Evolutionary conservation across 2,888 invertebrate species (phyloP).

Genomic region (Barypeithes pellucidus): DNA sequence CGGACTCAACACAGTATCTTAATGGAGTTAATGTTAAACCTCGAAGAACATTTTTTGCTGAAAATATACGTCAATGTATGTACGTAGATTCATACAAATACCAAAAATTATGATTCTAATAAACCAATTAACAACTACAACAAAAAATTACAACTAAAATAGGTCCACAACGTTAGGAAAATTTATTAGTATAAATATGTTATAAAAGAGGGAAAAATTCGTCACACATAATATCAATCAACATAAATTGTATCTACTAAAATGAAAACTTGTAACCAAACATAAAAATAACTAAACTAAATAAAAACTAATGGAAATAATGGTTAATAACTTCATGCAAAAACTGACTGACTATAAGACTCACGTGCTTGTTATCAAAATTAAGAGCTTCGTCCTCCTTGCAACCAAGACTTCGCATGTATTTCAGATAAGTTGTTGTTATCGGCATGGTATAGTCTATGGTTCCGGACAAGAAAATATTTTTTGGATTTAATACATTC

Average conservation of each 20-base stretch:
- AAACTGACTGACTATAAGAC: constrained; percentile 69
- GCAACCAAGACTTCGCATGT: constrained; percentile 83
- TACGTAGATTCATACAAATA: no score
- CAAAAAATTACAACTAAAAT: no score
- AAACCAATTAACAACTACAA: no score
- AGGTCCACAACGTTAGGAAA: no score
- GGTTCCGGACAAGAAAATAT: constrained; percentile 70
- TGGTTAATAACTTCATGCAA: constrained; percentile 67
- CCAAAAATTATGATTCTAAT: no score
- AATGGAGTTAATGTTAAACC: no score
- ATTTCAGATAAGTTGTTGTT: constrained; percentile 90
- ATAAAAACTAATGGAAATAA: constrained; percentile 63
- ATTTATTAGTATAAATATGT: no score
- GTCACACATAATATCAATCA: not conserved
- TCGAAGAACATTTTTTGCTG: no score
- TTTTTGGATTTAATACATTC: constrained; percentile 62
- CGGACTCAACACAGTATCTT: no score
- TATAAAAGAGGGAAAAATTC: no score
- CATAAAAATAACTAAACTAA: not conserved
- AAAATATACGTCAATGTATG: no score
- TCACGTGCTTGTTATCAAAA: constrained; percentile 75
- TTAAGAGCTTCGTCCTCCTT: constrained; percentile 76
- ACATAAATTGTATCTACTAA: not conserved
- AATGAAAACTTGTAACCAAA: not conserved
- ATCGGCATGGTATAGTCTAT: constrained; percentile 91